Base-by-base conservation (phyloP, 2,797 vertebrate species). In the Microcaecilia unicolor region DNA sequence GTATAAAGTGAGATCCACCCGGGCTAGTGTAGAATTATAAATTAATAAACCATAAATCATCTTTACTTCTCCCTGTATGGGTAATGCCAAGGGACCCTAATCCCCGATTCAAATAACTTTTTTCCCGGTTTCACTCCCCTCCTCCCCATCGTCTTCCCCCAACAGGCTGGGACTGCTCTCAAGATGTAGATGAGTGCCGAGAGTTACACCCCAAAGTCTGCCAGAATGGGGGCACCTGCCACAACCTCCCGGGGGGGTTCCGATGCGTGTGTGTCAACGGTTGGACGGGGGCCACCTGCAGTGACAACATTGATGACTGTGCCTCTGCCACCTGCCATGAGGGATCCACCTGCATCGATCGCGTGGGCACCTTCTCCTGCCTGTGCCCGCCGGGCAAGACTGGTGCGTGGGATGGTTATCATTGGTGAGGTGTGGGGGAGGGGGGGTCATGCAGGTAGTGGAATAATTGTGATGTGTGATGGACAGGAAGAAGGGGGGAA, bases 291-390 rank as follows among this genome's bases (percentile, higher is more conserved):
- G 67, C 49, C 3, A 52, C 74, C 2, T 84, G 81, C 15, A 78
- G 81, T 27, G 71, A 81, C 44, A 82, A 84, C 4, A 11, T 78
- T 0, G 74, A 84, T 1, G 81, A 84, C 50, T 84, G 81, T 10
- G 18, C 55, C 1, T 41, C 61, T 1, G 72, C 76, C 4, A 78
- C 37, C 20, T 84, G 80, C 60, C 74, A 76, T 3, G 67, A 81
- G 0, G 80, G 72, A 1, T 74, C 80, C 3, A 81, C 67, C 33
- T 73, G 70, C 36, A 3, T 66, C 2, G 67, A 76, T 38, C 52
- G 45, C 0, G 61, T 76, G 59, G 72, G 61, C 33, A 49, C 56
- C 24, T 73, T 70, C 25, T 32, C 48, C 37, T 72, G 71, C 43
- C 37, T 51, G 31, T 69, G 67, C 29, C 60, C 44, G 2, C 31